Evolutionary conservation across 2,888 invertebrate species (phyloP), one percentile per base, ranked within the genome.

Genomic region (Drosophila hamatofila): DNA sequence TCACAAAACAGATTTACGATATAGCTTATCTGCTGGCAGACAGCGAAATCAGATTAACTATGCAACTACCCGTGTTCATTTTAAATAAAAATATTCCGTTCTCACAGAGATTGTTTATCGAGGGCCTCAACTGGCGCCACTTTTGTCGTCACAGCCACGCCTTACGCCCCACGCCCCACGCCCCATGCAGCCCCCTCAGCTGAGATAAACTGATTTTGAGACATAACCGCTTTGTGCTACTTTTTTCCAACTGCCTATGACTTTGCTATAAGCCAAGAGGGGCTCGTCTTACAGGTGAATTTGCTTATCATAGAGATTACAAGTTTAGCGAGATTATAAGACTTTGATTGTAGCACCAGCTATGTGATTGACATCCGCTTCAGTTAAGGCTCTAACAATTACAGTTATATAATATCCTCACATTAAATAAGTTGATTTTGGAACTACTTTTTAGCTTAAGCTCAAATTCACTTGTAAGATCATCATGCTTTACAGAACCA

Each of bases 211-310:
- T 23, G 27, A 25, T 37, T 18, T 59, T 67, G 42, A 71, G 65
- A 64, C 68, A 55, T 42, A 78, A 67, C 67, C 41, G 55, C 63
- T 39, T 67, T 54, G 25, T 6, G 23, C 73, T 37, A 57, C 52
- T 57, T 71, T 66, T 25, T 46, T 33, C 30, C 49, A 30, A 42
- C 42, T 4, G 16, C 6, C 23, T 7, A 14, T 44, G 25, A 23
- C 23, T 11, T 6, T 27, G 37, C n/a, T 30, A 25, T 16, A 44
- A 55, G 33, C 54, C 27, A 33, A 27, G 27, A 71, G 76, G 78
- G 83, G 89, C 82, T 89, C 88, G 89, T 71, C 82, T 72, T 33
- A 30, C 48, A 48, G 52, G 52, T 55, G 63, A 62, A 46, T 51
- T 27, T 44, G 16, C 62, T 75, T 81, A 81, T 65, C 78, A 54